Conservation (phyloP, 2,113 vertebrate genomes). For the Ceyx margarethae region DNA sequence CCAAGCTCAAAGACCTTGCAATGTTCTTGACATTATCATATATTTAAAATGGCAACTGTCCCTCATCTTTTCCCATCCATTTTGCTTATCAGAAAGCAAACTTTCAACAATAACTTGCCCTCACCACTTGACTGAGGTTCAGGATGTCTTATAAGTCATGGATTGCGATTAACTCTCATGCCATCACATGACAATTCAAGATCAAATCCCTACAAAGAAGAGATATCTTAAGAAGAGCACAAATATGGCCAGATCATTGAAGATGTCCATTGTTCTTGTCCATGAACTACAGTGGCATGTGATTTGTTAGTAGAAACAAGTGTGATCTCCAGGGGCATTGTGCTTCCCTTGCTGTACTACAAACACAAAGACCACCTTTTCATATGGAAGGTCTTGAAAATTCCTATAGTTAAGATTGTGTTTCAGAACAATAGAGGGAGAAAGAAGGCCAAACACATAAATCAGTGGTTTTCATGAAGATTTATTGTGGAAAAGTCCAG, state of each 20-base stretch:
- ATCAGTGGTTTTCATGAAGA: not conserved
- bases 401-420: not conserved
- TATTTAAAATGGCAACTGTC: not conserved
- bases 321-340: not conserved
- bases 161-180: not conserved
- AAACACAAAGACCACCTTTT: conserved; percentile 2
- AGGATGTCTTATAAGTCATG: not conserved
- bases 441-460: conserved; percentile 15
- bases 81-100: not conserved
- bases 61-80: not conserved
- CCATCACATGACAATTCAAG: not conserved
- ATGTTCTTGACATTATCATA: not conserved
- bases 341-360: not conserved
- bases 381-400: conserved; percentile 2
- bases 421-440: conserved; percentile 47
- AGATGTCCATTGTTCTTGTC: not conserved
- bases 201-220: not conserved
- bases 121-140: not conserved
- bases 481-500: not conserved
- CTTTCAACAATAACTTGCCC: not conserved
- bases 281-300: not conserved
- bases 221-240: not conserved
- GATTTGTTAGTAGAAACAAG: not conserved
- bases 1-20: not conserved
- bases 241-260: not conserved